Base-by-base conservation (phyloP, 2,797 vertebrate genomes). In the Microctenopoma stevenorrisi region DNA sequence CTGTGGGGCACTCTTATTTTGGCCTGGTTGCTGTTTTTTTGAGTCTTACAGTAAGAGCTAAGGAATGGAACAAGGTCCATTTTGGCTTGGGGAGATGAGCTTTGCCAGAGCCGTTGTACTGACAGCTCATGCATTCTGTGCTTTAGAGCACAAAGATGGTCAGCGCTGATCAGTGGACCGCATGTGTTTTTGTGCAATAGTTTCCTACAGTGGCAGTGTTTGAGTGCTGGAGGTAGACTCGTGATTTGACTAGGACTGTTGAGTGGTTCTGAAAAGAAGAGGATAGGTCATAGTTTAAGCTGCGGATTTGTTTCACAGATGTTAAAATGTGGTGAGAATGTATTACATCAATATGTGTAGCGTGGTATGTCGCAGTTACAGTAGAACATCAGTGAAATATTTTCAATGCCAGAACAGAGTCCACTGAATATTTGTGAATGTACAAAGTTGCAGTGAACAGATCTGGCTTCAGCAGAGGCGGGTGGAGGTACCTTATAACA, bases 21-120 rank as follows among this genome's bases (percentile, higher is more conserved):
- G 79, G 82, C 82, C 69, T 55, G 13, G 49, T 65, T 80, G 75
- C 76, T 40, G 52, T 75, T 78, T 70, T 81, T 68, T 81, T 35
- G 79, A 79, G 48, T 84, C 90, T 88, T 78, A 88, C 85, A 84
- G 86, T 86, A 86, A 85, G 76, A 83, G 58, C 47, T 4, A 26
- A 53, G 79, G 77, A 90, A 84, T 82, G 76, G 80, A 88, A 88
- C 76, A 75, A 83, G 72, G 75, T 76, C 75, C 50, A 72, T 72
- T 88, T 84, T 81, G 76, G 74, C 72, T 74, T 54, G 16, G 49
- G 50, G 63, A 55, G 63, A 76, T 87, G 86, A 91, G 86, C 71
- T 80, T 88, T 83, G 72, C 84, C 89, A 92, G 88, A 90, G 76
- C 74, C 52, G 63, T 50, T 61, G 46, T 47, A 67, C 64, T 79